These are phyloP conservation scores for Poliocrania exsul DNA, from an alignment of 2,797 vertebrate species.

Conservation along the genomic window DNA sequence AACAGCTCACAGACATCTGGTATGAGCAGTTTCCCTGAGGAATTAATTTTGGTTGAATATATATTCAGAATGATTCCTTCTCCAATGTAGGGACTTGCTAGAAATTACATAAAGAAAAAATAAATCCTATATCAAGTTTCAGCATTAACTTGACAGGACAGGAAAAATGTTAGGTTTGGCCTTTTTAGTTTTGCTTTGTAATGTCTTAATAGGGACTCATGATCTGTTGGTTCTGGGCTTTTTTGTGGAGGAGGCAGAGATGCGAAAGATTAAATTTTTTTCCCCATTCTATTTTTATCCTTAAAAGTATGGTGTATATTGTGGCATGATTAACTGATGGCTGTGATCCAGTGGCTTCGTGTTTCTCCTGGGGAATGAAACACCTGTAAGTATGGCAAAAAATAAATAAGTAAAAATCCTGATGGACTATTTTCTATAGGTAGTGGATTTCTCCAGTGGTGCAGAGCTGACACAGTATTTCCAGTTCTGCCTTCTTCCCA, in stretches of 20 bases:
- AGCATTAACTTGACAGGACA: neutral
- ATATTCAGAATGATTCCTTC: neutral
- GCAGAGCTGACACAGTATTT: neutral
- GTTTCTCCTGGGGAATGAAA: neutral
- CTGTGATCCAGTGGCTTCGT: neutral
- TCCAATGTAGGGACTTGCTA: neutral
- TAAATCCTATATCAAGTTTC: neutral
- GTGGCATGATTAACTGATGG: neutral
- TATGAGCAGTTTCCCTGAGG: neutral
- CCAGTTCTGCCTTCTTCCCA: neutral
- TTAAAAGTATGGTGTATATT: neutral
- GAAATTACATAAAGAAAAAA: conserved; percentile 4
- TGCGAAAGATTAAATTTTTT: neutral
- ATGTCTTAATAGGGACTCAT: neutral
- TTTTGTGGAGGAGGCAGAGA: neutral
- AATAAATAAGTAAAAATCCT: neutral
- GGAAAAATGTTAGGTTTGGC: neutral
- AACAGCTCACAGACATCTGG: conserved; percentile 35
- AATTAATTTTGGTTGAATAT: conserved; percentile 24
- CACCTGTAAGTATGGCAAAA: neutral
- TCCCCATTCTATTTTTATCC: neutral
- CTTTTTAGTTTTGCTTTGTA: neutral
- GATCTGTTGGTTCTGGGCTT: neutral
- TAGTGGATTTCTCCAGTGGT: neutral
- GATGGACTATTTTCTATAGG: neutral